Evolutionary conservation across 1,140 invertebrate species (phyloP).

Genomic region (Pissodes strobi): DNA sequence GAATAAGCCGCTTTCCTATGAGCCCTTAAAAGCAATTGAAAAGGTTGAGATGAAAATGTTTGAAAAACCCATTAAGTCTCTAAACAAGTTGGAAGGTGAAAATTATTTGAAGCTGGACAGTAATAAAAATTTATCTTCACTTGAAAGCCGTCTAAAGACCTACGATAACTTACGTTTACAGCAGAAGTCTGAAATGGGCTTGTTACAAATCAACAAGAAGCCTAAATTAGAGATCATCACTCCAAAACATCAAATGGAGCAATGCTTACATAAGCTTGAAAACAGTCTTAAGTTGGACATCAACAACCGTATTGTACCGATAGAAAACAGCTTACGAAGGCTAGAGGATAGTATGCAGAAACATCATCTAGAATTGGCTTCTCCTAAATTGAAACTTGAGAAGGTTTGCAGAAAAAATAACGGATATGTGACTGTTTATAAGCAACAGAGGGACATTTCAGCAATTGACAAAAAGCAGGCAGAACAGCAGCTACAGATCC

Average conservation of each 20-base stretch:
- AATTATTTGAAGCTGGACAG: conserved; percentile 3
- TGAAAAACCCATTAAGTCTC: conserved; percentile 11
- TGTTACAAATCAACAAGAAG: not conserved
- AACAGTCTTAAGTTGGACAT: not conserved
- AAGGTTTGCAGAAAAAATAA: too few relatives aligned
- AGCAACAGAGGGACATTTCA: too few relatives aligned
- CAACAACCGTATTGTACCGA: too few relatives aligned
- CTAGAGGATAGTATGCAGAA: not conserved
- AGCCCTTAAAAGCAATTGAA: conserved; percentile 28
- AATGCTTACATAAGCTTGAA: not conserved
- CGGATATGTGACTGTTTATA: too few relatives aligned
- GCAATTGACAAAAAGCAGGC: too few relatives aligned
- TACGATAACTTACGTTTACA: not conserved
- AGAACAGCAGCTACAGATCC: too few relatives aligned
- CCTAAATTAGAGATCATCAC: not conserved
- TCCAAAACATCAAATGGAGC: not conserved
- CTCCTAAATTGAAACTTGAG: too few relatives aligned
- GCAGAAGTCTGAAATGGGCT: not conserved
- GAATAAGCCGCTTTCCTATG: conserved; percentile 7
- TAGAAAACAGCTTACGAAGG: not conserved
- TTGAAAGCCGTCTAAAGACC: conserved; percentile 1
- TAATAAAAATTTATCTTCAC: not conserved
- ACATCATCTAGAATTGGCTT: not conserved
- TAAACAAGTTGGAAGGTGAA: conserved; percentile 1
- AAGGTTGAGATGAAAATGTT: conserved; percentile 27